Evolutionary conservation across 2,888 invertebrate genomes (phyloP).

Genomic region (Drosophila ezoana): DNA sequence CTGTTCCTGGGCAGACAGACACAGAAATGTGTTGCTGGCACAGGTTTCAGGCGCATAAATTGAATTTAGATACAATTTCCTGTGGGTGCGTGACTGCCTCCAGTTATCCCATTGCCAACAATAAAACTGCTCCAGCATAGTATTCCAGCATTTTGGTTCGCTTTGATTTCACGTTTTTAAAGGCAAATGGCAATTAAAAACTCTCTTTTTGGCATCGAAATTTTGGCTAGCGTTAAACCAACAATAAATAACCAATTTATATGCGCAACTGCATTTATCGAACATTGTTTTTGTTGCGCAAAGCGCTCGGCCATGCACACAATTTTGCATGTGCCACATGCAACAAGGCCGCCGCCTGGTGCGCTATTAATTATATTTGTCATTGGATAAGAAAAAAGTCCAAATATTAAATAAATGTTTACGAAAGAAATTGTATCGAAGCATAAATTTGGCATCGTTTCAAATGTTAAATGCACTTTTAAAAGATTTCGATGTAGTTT

Average conservation of each 20-base stretch:
- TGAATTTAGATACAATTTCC: conserved; percentile 81
- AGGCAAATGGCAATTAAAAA: conserved; percentile 29
- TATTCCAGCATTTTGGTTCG: conserved; percentile 5
- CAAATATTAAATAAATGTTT: not conserved
- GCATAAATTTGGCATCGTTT: not conserved
- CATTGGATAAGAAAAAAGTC: conserved; percentile 16
- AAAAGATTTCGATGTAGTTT: not conserved
- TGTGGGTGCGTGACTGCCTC: conserved; percentile 74
- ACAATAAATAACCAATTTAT: conserved; percentile 77
- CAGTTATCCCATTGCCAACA: not conserved
- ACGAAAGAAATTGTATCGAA: not conserved
- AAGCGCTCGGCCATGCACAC: not conserved
- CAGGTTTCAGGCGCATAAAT: conserved; percentile 65
- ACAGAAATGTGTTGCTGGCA: conserved; percentile 20
- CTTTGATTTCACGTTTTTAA: conserved; percentile 38
- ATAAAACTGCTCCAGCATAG: conserved; percentile 1
- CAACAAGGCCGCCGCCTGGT: conserved; percentile 11
- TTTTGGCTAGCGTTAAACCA: conserved; percentile 45
- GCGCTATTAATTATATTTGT: conserved; percentile 53
- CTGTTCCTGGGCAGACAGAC: not conserved
- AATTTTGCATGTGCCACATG: not conserved
- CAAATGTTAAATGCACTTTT: conserved; percentile 8
- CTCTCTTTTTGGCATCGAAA: conserved; percentile 40
- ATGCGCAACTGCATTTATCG: conserved; percentile 74
- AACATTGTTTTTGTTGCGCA: conserved; percentile 8